Conservation (phyloP, 2,113 vertebrate genomes). For the Percina caprodes region DNA sequence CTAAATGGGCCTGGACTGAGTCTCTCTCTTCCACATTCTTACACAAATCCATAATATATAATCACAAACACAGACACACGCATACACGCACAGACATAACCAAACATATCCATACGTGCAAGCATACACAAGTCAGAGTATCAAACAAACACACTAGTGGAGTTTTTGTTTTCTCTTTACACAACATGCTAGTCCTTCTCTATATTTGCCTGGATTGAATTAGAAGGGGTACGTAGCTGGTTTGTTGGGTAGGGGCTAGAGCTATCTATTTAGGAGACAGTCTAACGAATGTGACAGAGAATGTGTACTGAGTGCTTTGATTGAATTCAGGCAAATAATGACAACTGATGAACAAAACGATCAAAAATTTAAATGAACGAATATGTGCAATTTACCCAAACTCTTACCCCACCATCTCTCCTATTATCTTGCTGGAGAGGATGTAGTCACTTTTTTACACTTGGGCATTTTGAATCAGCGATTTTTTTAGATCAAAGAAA, state of each 20-base stretch:
- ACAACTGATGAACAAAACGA: conserved; percentile 82
- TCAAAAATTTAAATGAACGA: conserved; percentile 76
- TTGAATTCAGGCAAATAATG: conserved; percentile 88
- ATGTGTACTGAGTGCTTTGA: conserved; percentile 86
- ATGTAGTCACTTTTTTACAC: conserved; percentile 88
- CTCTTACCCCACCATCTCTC: conserved; percentile 83
- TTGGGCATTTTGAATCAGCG: conserved; percentile 89
- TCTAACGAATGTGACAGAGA: conserved; percentile 87
- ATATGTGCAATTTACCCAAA: conserved; percentile 86
- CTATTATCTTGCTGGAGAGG: conserved; percentile 79
- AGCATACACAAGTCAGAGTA: conserved; percentile 81
- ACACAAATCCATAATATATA: conserved; percentile 76
- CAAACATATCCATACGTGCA: conserved; percentile 69
- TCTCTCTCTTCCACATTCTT: conserved; percentile 82
- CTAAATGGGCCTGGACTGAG: conserved; percentile 87
- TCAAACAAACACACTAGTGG: conserved; percentile 81
- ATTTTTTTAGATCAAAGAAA: conserved; percentile 88
- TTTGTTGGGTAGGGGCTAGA: conserved; percentile 73
- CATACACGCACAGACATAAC: conserved; percentile 59
- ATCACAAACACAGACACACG: conserved; percentile 69
- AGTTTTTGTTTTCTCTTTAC: conserved; percentile 86
- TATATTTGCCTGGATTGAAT: conserved; percentile 88
- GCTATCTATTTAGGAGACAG: conserved; percentile 81
- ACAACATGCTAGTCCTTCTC: conserved; percentile 85
- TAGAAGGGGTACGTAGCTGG: conserved; percentile 80